Conservation (phyloP, 2,113 vertebrate species). For the Leucosticte australis region DNA sequence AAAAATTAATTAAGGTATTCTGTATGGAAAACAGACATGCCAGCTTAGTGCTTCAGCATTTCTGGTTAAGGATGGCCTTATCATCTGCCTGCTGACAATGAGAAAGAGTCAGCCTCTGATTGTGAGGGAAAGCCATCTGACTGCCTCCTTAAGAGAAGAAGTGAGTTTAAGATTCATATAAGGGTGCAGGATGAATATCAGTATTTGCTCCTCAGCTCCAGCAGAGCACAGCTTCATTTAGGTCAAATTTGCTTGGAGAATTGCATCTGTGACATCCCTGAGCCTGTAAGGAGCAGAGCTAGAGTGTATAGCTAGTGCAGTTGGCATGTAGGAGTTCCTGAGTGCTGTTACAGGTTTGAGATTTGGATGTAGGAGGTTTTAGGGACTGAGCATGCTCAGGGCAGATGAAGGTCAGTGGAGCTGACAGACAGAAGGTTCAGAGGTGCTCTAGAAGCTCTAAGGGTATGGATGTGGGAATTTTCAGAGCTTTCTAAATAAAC, state of each 20-base stretch:
- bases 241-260: not conserved
- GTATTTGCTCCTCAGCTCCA: not conserved
- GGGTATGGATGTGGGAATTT: not conserved
- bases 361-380: slow-evolving; percentile 3
- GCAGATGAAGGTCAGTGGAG: slow-evolving; percentile 41
- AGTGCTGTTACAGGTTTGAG: not conserved
- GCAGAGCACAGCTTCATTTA: not conserved
- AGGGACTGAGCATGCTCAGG: slow-evolving; percentile 5
- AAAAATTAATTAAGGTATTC: not conserved
- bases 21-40: not conserved
- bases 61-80: not conserved
- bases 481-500: not conserved
- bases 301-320: not conserved
- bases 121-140: not conserved
- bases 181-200: not conserved
- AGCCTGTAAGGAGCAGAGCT: not conserved
- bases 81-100: not conserved
- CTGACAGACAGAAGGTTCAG: slow-evolving; percentile 20
- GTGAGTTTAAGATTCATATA: not conserved
- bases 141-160: not conserved
- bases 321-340: slow-evolving; percentile 47
- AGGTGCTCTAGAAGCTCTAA: not conserved
- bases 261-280: not conserved
- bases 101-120: not conserved
- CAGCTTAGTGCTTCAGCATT: not conserved